These are phyloP conservation scores for Barbus barbus DNA, from an alignment of 2,113 vertebrate genomes.

Conservation along the genomic window DNA sequence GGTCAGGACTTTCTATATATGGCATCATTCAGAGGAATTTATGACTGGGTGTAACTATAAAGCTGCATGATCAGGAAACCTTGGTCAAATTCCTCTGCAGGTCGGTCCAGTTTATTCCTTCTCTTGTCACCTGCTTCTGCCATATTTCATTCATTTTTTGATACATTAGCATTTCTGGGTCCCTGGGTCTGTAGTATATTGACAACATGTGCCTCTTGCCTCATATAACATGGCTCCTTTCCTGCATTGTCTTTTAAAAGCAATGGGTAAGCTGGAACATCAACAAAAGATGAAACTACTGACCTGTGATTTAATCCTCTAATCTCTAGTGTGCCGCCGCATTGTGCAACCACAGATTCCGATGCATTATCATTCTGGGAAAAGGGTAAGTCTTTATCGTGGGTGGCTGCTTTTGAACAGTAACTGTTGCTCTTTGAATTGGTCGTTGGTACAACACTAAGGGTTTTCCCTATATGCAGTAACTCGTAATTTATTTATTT, in stretches of 20 bases:
- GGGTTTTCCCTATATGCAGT: constrained; percentile 18
- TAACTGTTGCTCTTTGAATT: constrained; percentile 25
- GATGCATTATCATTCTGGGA: constrained; percentile 60
- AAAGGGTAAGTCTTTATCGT: constrained; percentile 67
- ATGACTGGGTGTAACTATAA: constrained; percentile 60
- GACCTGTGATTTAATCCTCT: constrained; percentile 60
- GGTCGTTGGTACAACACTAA: background rate
- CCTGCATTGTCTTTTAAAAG: constrained; percentile 40
- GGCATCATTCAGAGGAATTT: constrained; percentile 60
- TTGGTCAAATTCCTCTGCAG: constrained; percentile 47
- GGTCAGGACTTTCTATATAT: background rate
- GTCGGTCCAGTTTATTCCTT: background rate
- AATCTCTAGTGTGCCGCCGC: constrained; percentile 49
- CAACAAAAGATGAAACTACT: constrained; percentile 60
- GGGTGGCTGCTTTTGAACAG: constrained; percentile 49
- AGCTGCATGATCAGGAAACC: constrained; percentile 42
- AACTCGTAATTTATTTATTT: background rate
- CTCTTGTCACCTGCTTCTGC: background rate
- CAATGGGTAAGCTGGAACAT: constrained; percentile 44
- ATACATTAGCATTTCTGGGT: background rate
- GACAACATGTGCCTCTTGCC: background rate
- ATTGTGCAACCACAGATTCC: constrained; percentile 62
- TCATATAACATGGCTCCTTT: background rate
- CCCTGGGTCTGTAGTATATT: background rate
- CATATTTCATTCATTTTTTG: background rate